Conservation (phyloP, 2,888 invertebrate genomes). For the Campopleginae sp. region DNA sequence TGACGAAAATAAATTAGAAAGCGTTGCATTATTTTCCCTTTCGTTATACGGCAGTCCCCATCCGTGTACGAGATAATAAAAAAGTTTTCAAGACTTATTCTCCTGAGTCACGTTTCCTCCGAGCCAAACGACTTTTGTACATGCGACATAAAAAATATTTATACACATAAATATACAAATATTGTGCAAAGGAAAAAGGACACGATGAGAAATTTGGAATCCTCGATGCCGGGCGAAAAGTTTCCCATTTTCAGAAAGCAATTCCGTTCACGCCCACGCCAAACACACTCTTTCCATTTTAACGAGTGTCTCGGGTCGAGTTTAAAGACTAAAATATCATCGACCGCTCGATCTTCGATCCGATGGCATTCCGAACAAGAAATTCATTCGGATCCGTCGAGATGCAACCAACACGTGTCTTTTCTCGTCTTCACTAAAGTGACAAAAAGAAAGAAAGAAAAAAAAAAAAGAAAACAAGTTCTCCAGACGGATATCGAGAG, state of each 20-base stretch:
- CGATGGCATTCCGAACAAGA: not conserved
- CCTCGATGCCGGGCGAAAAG: conserved; percentile 17
- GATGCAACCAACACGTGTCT: conserved; percentile 6
- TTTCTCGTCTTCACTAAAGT: conserved; percentile 4
- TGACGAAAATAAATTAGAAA: not conserved
- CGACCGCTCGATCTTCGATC: not conserved
- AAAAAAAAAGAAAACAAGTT: conserved; percentile 17
- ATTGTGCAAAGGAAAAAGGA: not conserved
- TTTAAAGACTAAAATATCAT: not conserved
- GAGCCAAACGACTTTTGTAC: conserved; percentile 4
- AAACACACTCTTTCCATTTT: not conserved
- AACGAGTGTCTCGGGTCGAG: not conserved
- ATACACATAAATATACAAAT: not conserved
- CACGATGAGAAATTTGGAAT: conserved; percentile 14
- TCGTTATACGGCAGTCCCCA: not conserved
- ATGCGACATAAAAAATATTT: not conserved
- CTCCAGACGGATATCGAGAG: conserved; percentile 51
- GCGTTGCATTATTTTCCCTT: not conserved
- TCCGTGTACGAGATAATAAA: conserved; percentile 18
- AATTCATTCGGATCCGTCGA: not conserved
- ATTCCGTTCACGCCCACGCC: not conserved
- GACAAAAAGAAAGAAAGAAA: conserved; percentile 9
- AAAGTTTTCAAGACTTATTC: conserved; percentile 34
- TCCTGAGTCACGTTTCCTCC: conserved; percentile 33
- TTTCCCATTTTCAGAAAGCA: conserved; percentile 47